Conservation (phyloP, 2,888 invertebrate species). For the Epistrophella euchroma region DNA sequence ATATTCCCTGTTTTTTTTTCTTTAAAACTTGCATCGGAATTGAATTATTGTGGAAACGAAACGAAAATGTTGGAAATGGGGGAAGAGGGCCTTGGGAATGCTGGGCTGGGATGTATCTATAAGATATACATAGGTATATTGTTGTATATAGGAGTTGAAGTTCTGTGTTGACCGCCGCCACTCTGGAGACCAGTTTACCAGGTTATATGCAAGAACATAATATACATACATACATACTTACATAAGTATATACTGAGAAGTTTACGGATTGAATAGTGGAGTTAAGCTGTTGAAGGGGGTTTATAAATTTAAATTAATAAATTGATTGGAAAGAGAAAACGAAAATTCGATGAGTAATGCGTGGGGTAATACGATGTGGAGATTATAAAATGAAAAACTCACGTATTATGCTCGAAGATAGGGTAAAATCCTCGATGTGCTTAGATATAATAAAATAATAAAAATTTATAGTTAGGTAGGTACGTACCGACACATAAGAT, state of each 20-base stretch:
- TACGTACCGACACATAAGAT: too few species aligned
- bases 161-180: conserved; percentile 51
- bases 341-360: conserved; percentile 10
- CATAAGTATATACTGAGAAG: too few species aligned
- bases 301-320: background rate
- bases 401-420: background rate
- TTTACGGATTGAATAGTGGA: background rate
- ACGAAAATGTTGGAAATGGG: conserved; percentile 33
- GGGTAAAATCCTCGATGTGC: background rate
- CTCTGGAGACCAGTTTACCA: conserved; percentile 66
- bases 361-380: background rate
- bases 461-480: too few species aligned
- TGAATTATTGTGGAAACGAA: conserved; percentile 52
- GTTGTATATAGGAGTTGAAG: conserved; percentile 43
- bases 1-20: background rate
- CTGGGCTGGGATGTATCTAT: conserved; percentile 3
- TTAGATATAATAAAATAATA: too few species aligned
- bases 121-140: background rate
- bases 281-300: background rate
- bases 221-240: background rate
- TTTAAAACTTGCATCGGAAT: conserved; percentile 29
- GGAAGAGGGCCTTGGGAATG: background rate
- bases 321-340: background rate
- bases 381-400: conserved; percentile 20
- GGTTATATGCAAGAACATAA: background rate